Evolutionary conservation across 2,888 invertebrate genomes (phyloP), one percentile per base, ranked within the genome.

Genomic region (Xanthostigma xanthostigma): DNA sequence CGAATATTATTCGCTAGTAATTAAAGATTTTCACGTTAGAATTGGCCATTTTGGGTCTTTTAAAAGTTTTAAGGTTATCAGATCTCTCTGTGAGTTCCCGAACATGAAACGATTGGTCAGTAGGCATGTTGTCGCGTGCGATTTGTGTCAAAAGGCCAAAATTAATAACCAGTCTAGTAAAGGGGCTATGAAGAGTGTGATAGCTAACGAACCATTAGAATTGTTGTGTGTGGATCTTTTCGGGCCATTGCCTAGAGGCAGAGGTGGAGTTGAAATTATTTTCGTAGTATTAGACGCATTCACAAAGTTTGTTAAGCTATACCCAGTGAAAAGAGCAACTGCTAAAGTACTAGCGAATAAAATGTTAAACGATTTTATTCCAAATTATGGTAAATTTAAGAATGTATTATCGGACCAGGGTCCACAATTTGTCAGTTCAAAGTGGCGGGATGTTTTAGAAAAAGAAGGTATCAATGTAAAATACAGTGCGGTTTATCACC

Each of bases 241-340:
- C 44, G 56, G 55, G 9, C 56, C 55, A 13, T 44, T 57, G 36
- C 57, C 56, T 4, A 14, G 40, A 14, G 50, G 53, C 9, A 43
- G 50, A 4, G 52, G 45, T n/a, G 46, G 51, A 3, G 52, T 53
- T 2, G 39, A 53, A 9, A 55, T 55, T 36, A 49, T 58, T 17
- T 54, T 59, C 12, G 57, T 59, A 1, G 46, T 54, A 6, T 48
- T 59, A 1, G 56, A 59, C 41, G 34, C 44, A 9, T 58, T 58
- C 41, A 53, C 54, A 8, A 58, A 59, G 45, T 56, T 52, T 48
- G 50, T 58, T 4, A 51, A 49, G 41, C 35, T 58, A 3, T 59
- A 56, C 43, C 50, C 56, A 2, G 12, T 55, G 8, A 51, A 50
- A 38, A 42, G 50, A 39, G 59, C 56, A 2, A 52, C 49, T 4